Evolutionary conservation across 1,140 invertebrate species (phyloP), one percentile per base, ranked within the genome.

Genomic region (Tetraneura akinire): DNA sequence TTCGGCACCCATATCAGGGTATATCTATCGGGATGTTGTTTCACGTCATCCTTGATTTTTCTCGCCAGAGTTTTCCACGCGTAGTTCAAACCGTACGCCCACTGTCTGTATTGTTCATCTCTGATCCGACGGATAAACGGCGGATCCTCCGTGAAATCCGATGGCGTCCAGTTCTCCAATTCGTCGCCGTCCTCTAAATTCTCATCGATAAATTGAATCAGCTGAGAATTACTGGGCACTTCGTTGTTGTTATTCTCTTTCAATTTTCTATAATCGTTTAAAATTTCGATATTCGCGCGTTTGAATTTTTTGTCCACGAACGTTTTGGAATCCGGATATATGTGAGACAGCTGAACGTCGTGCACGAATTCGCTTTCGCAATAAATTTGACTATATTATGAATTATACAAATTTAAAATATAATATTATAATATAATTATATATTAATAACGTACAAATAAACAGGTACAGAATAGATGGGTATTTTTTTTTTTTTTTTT

Each of bases 301-400:
- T 90, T 90, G 62, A 96, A 87, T 84, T 92, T 92, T 89, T 94
- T 92, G 84, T 97, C 96, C 9, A 98, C 96, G 86, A 97, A 98
- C 6, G 93, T 93, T 86, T 97, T 97, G 51, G 94, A 96, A 86
- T 97, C 96, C 16, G 62, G 76, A 86, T 89, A 95, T 1, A 97
- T 86, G 37, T 89, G 88, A 0, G 91, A 88, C 85, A 91, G 90
- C 86, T 97, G 94, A 14, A 97, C 89, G 1, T 91, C 92, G 80
- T 95, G 88, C 76, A 97, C 86, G 0, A 97, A 86, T 0, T 88
- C 88, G 1, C 95, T 95, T 82, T 91, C 87, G 84, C 95, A 97
- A 85, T 95, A 97, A 82, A 97, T 93, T 84, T 89, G 82, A 84
- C 93, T 95, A 37, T 37, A 37, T n/a, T n/a, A n/a, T n/a, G n/a